These are phyloP conservation scores for Cirrhinus molitorella DNA, from an alignment of 2,797 vertebrate genomes.

Conservation along the genomic window DNA sequence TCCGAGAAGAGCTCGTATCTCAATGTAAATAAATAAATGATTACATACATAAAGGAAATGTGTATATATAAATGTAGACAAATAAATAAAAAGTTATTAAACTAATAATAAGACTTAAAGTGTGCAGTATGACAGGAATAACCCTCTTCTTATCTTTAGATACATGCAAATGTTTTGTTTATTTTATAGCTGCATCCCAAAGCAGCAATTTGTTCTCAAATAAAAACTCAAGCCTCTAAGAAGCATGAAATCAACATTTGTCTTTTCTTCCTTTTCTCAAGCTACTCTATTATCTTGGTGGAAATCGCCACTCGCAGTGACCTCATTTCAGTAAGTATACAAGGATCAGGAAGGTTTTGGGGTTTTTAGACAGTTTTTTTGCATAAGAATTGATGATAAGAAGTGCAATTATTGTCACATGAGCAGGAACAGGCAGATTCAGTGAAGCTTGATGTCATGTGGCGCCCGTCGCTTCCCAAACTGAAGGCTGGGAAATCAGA, in stretches of 20 bases:
- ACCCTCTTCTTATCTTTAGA: neutral
- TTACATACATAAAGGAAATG: too few relatives aligned
- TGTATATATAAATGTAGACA: too few relatives aligned
- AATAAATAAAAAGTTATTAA: too few relatives aligned
- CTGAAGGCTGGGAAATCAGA: conserved; percentile 76
- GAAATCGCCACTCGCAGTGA: conserved; percentile 80
- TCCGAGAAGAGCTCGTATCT: too few relatives aligned
- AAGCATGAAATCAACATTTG: conserved; percentile 21
- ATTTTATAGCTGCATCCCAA: conserved; percentile 12
- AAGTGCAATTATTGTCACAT: conserved; percentile 9
- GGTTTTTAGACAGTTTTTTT: conserved; percentile 58
- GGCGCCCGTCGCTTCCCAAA: conserved; percentile 78
- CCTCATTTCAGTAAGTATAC: conserved; percentile 77
- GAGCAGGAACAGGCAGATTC: conserved; percentile 74
- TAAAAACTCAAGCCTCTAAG: neutral
- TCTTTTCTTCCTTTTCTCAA: conserved; percentile 58
- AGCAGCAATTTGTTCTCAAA: conserved; percentile 1
- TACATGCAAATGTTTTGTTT: neutral
- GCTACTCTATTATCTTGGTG: conserved; percentile 81
- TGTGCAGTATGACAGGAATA: too few relatives aligned
- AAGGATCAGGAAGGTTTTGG: conserved; percentile 29
- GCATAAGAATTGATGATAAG: conserved; percentile 1
- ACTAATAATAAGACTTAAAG: too few relatives aligned
- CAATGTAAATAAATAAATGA: too few relatives aligned
- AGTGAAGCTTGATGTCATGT: conserved; percentile 74